Conservation (phyloP, 2,113 vertebrate genomes). For the Bostrychus sinensis region DNA sequence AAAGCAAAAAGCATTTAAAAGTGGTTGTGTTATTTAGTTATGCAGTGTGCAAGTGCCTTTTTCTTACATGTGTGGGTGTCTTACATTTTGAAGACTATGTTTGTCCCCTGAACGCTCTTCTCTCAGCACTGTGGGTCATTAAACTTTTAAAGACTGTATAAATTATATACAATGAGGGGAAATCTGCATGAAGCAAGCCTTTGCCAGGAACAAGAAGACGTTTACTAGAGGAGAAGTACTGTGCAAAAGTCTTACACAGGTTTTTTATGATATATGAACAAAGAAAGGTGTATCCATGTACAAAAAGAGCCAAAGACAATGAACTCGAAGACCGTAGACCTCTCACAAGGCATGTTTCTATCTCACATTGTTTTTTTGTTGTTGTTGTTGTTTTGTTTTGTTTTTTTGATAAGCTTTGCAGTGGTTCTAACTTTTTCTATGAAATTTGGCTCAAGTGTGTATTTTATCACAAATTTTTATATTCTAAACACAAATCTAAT, state of each 20-base stretch:
- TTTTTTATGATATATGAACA: no score
- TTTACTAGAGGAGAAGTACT: constrained; percentile 13
- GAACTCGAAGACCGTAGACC: no score
- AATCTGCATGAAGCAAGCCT: constrained; percentile 24
- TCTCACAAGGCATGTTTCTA: no score
- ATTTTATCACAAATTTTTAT: no score
- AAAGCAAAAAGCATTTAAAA: neutral
- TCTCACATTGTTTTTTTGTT: no score
- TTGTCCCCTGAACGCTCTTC: constrained; percentile 9
- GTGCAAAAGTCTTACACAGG: no score
- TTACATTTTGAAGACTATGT: constrained; percentile 9
- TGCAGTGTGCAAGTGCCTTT: neutral
- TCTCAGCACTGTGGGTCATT: constrained; percentile 27
- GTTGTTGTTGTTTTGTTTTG: no score
- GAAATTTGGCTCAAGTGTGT: no score
- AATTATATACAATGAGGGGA: constrained; percentile 48
- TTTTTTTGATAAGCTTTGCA: no score
- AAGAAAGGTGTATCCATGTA: neutral
- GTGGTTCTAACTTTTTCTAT: no score
- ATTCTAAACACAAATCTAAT: no score
- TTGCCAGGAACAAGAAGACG: constrained; percentile 14
- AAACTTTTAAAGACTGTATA: constrained; percentile 50
- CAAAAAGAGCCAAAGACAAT: constrained; percentile 7
- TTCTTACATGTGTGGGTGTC: constrained; percentile 12
- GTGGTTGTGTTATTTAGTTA: constrained; percentile 11